phyloP scores from a whole-genome alignment of 2,888 invertebrate species.

The Scaptomyza reducta region DNA sequence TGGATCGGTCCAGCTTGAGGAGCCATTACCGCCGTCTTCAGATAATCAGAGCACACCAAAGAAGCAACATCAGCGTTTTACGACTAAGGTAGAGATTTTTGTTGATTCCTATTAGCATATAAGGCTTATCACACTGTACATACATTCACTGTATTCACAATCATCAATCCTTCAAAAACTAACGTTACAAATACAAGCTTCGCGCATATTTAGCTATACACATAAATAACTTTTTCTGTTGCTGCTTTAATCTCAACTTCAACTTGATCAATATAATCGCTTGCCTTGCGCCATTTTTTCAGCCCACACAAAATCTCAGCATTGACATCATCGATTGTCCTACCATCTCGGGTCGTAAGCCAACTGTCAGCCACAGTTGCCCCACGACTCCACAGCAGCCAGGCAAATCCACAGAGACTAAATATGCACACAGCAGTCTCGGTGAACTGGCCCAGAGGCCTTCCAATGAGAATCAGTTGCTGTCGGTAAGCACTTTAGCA shows the following conservation, averaged over 20 bases:
- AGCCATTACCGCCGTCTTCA: conserved; percentile 62
- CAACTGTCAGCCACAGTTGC: conserved; percentile 63
- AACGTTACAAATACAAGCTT: conserved; percentile 55
- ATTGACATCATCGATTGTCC: conserved; percentile 58
- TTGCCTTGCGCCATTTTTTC: conserved; percentile 57
- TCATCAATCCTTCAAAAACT: conserved; percentile 3
- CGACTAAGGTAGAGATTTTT: conserved; percentile 83
- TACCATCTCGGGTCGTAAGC: conserved; percentile 19
- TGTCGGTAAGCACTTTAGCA: conserved; percentile 69
- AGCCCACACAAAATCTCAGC: conserved; percentile 54
- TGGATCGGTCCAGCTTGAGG: conserved; percentile 62
- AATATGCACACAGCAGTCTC: conserved; percentile 48
- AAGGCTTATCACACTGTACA: conserved; percentile 32
- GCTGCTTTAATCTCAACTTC: background rate
- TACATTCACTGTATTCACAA: conserved; percentile 29
- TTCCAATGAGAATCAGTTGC: conserved; percentile 46
- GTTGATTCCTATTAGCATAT: conserved; percentile 78
- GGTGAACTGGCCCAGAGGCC: conserved; percentile 54
- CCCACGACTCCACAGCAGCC: conserved; percentile 68
- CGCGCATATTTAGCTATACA: conserved; percentile 25
- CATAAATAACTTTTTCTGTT: conserved; percentile 5
- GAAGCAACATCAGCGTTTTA: conserved; percentile 72
- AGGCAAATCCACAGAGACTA: conserved; percentile 7
- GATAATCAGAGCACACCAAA: conserved; percentile 82
- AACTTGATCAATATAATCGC: conserved; percentile 30